Conservation (phyloP, 2,888 invertebrate genomes). For the Celastrina argiolus region DNA sequence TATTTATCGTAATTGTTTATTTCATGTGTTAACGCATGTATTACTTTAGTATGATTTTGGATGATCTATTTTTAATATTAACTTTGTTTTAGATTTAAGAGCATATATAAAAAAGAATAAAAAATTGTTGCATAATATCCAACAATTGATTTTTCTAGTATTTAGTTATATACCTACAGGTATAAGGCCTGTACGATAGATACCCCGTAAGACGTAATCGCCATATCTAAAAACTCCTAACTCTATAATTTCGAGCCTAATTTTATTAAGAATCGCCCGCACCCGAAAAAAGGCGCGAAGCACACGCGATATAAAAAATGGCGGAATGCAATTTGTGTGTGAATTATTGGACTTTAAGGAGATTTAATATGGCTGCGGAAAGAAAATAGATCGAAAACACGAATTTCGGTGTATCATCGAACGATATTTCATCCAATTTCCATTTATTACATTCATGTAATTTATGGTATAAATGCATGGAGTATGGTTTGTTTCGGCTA, state of each 20-base stretch:
- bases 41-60: too few species aligned
- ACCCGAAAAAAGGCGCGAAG: conserved; percentile 76
- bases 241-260: conserved; percentile 64
- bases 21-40: too few species aligned
- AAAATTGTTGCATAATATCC: too few species aligned
- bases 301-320: conserved; percentile 79
- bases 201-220: neutral
- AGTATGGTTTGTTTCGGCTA: neutral
- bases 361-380: conserved; percentile 64
- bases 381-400: conserved; percentile 38
- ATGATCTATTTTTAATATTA: too few species aligned
- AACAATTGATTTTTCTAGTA: too few species aligned
- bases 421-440: neutral
- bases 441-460: neutral
- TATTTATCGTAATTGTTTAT: too few species aligned
- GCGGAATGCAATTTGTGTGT: conserved; percentile 75
- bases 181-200: too few species aligned
- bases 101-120: too few species aligned
- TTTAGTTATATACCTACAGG: neutral
- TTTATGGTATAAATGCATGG: neutral
- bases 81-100: too few species aligned
- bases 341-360: conserved; percentile 75
- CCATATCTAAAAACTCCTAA: conserved; percentile 44
- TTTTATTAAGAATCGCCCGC: conserved; percentile 77
- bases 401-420: conserved; percentile 9